phyloP scores from a whole-genome alignment of 1,140 invertebrate genomes.

The Cotesia chilonis region DNA sequence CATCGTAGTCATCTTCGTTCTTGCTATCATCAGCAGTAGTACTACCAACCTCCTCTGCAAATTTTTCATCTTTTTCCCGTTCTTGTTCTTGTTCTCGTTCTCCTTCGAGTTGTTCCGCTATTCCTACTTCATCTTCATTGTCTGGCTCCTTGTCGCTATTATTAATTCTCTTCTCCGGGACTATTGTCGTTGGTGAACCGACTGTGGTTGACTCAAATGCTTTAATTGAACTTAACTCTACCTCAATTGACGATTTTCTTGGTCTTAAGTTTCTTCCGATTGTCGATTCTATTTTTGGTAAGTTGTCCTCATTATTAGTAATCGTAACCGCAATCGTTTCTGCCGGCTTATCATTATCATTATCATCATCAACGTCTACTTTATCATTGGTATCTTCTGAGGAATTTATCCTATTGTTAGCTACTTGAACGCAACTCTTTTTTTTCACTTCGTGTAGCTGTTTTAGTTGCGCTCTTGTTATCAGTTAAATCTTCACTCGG shows the following conservation, averaged over 20 bases:
- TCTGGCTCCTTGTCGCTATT: conserved; percentile 2
- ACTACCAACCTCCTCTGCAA: conserved; percentile 8
- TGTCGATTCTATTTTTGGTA: not conserved
- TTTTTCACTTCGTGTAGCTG: not conserved
- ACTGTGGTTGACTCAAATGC: not conserved
- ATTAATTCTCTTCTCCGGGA: not conserved
- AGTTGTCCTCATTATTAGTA: not conserved
- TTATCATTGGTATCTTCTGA: not conserved
- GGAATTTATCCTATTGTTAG: not conserved
- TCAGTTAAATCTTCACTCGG: conserved; percentile 3
- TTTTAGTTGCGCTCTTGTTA: not conserved
- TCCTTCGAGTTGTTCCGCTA: too few relatives aligned
- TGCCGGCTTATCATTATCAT: not conserved
- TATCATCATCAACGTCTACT: not conserved
- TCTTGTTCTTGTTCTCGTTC: too few relatives aligned
- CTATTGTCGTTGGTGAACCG: not conserved
- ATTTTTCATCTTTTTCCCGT: conserved; percentile 22
- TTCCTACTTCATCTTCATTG: conserved; percentile 5
- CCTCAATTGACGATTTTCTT: conserved; percentile 3
- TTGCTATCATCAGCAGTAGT: conserved; percentile 20
- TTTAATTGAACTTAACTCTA: not conserved
- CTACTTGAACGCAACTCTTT: not conserved
- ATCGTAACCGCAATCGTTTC: not conserved
- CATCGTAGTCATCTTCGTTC: conserved; percentile 6
- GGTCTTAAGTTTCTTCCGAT: not conserved